Conservation (phyloP, 2,888 invertebrate species). For the Geophilus truncorum region DNA sequence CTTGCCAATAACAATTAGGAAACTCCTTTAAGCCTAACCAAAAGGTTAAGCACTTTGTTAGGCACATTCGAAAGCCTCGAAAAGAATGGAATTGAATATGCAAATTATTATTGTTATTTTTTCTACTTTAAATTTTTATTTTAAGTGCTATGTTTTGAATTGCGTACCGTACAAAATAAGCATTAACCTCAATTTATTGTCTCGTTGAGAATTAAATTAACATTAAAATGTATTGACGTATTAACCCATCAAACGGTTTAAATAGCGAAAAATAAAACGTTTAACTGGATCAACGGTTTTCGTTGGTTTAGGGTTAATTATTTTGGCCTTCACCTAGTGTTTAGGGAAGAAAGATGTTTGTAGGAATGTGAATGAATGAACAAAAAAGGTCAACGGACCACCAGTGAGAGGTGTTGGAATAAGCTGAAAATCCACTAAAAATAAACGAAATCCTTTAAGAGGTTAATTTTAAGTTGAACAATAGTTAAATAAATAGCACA, state of each 20-base stretch:
- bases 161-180: not conserved
- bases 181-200: not conserved
- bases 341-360: not conserved
- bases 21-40: not conserved
- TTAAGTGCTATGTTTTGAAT: not conserved
- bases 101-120: not conserved
- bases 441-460: no score
- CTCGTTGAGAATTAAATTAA: no score
- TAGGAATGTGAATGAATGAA: not conserved
- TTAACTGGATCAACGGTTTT: no score
- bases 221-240: no score
- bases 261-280: no score
- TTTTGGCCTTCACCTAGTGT: not conserved
- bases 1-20: slow-evolving; percentile 23
- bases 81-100: not conserved
- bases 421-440: no score
- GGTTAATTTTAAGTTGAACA: not conserved
- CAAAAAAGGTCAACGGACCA: not conserved
- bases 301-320: not conserved
- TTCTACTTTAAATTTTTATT: not conserved
- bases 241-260: no score
- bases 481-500: not conserved
- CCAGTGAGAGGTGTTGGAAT: no score
- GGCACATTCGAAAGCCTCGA: not conserved
- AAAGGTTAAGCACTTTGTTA: slow-evolving; percentile 2